Evolutionary conservation across 2,888 invertebrate genomes (phyloP).

Genomic region (Xiphydria camelus): DNA sequence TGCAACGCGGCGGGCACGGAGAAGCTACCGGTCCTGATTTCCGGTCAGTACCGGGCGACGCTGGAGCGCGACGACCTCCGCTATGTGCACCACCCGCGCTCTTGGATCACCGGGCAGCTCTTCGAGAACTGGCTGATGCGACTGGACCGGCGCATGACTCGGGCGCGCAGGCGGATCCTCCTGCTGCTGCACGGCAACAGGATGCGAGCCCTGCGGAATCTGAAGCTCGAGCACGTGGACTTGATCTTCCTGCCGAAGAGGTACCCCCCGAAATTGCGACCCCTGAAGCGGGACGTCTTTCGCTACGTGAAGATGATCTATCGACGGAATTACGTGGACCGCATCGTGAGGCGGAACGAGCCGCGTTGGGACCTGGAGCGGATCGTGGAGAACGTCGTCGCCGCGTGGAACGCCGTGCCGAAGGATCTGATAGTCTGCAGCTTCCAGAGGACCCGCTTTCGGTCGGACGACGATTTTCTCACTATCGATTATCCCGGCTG

Average conservation of each 20-base stretch:
- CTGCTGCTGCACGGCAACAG: slow-evolving; percentile 33
- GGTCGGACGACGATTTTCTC: slow-evolving; percentile 35
- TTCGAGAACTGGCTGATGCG: slow-evolving; percentile 35
- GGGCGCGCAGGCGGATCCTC: slow-evolving; percentile 32
- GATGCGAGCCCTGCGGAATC: slow-evolving; percentile 25
- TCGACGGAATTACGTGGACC: slow-evolving; percentile 23
- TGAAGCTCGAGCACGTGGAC: slow-evolving; percentile 30
- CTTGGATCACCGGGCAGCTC: slow-evolving; percentile 30
- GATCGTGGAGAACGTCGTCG: slow-evolving; percentile 28
- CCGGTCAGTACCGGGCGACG: slow-evolving; percentile 28
- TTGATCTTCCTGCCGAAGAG: slow-evolving; percentile 39
- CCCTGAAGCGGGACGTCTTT: slow-evolving; percentile 38
- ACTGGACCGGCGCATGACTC: slow-evolving; percentile 33
- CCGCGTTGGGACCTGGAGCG: slow-evolving; percentile 30
- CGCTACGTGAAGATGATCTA: slow-evolving; percentile 43
- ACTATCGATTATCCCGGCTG: slow-evolving; percentile 34
- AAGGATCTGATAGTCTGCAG: slow-evolving; percentile 36
- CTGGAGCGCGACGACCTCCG: slow-evolving; percentile 18
- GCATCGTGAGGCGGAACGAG: background rate
- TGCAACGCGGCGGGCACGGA: slow-evolving; percentile 42
- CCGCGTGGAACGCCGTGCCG: slow-evolving; percentile 38
- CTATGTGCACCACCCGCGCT: slow-evolving; percentile 27
- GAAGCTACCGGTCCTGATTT: slow-evolving; percentile 41
- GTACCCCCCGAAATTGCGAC: slow-evolving; percentile 36
- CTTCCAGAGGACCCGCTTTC: slow-evolving; percentile 43